Base-by-base conservation (phyloP, 2,888 invertebrate species). In the Lasioglossum calceatum region DNA sequence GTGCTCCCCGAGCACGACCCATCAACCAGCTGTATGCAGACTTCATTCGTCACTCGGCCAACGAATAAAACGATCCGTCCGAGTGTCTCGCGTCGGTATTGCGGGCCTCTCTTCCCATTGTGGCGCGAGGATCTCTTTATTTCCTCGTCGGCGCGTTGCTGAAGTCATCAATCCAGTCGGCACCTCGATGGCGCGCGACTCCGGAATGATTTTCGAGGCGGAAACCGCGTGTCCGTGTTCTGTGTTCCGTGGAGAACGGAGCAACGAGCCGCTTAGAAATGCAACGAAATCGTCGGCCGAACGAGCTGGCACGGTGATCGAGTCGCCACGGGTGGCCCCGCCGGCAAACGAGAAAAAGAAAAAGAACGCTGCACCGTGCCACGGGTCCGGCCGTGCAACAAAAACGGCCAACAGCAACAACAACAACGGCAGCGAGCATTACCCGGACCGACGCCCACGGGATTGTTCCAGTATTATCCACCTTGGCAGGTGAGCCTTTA, bases 401-500 rank as follows among this genome's bases (percentile, higher is more conserved):
- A 79, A 76, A 81, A 79, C 71, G 78, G 77, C 75, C 67, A 73
- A 83, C 86, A 84, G 81, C 84, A 81, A 77, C 85, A 87, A 79
- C 78, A 82, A 82, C 87, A 83, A 86, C 86, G 75, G 90, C 85
- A 87, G 87, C 91, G 85, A 90, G 88, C 87, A 87, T 85, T 88
- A 88, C 86, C 89, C 91, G 91, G 77, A 23, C 83, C 84, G 87
- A 89, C 93, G 93, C 92, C 92, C 91, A 92, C 92, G 87, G 91
- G 87, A 92, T 93, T 92, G 93, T 93, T 93, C 93, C 90, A 92
- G 91, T 90, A 91, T 92, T 91, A 89, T 92, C 89, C 85, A 72
- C 81, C 88, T 77, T 91, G 93, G 92, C 93, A 93, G 92, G 92
- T 92, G 93, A 93, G 89, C 91, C 89, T 91, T 92, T 92, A 87